A percentile compares a stretch with the other conserved stretches of the same genome.
Evolutionary conservation across 2,113 vertebrate species (phyloP).

Genomic region (Misgurnus mizolepis): DNA sequence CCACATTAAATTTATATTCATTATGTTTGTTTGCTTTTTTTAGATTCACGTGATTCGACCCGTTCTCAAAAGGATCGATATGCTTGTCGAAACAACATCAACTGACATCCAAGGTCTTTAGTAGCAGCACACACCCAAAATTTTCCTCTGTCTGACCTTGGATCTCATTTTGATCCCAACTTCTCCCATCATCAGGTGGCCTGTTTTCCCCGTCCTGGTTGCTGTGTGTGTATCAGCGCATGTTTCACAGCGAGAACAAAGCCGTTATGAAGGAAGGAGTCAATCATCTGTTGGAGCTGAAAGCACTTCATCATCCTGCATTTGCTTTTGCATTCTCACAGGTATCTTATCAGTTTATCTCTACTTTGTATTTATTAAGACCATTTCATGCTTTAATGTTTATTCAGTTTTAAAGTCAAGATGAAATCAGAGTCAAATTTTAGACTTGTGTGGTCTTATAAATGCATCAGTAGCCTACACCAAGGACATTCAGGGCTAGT

Average conservation of each 20-base stretch:
- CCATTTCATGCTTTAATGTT: no score
- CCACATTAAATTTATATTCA: background rate
- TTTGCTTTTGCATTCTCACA: constrained; percentile 79
- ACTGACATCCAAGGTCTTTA: constrained; percentile 74
- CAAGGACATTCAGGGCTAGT: no score
- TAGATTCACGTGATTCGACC: constrained; percentile 94
- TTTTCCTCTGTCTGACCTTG: background rate
- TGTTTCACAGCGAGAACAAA: constrained; percentile 97
- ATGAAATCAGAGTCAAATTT: background rate
- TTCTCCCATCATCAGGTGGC: constrained; percentile 63
- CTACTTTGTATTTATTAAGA: background rate
- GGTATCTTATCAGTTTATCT: constrained; percentile 65
- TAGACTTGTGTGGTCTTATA: background rate
- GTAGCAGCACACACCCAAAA: background rate
- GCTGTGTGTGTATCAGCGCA: constrained; percentile 89
- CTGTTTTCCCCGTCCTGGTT: constrained; percentile 90
- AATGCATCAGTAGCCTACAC: no score
- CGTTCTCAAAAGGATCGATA: constrained; percentile 87
- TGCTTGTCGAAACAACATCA: constrained; percentile 80
- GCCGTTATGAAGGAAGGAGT: constrained; percentile 86
- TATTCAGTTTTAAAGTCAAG: no score
- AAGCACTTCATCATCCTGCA: constrained; percentile 71
- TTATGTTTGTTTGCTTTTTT: background rate
- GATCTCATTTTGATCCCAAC: background rate
- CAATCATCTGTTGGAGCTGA: constrained; percentile 84